Percentiles rank a stretch among this genome's conserved stretches.
phyloP scores from a whole-genome alignment of 1,140 invertebrate species.

The Laupala kohalensis region DNA sequence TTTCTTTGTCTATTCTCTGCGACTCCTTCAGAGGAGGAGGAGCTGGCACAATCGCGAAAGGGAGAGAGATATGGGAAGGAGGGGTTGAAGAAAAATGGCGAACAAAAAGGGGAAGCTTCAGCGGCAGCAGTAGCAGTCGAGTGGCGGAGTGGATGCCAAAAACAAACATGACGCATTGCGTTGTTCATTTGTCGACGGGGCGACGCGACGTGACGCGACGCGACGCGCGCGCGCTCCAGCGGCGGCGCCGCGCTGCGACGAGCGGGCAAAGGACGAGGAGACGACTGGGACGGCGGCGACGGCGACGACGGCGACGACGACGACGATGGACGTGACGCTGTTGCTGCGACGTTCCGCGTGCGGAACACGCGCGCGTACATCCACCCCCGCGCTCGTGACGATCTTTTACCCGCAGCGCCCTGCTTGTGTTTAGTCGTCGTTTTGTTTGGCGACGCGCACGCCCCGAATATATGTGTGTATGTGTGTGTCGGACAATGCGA shows the following conservation, averaged over 20 bases:
- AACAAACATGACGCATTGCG: neutral
- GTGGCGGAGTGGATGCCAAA: neutral
- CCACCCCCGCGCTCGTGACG: no score
- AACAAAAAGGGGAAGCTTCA: neutral
- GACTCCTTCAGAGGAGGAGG: neutral
- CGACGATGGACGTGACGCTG: no score
- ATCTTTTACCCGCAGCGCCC: neutral
- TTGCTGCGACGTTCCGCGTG: no score
- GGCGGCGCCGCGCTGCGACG: neutral
- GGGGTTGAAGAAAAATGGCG: no score
- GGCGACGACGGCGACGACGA: neutral
- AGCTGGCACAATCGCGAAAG: neutral
- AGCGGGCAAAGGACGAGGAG: no score
- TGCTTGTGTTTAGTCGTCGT: no score
- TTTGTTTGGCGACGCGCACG: no score
- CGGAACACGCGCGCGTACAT: no score
- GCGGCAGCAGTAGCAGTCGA: neutral
- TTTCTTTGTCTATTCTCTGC: no score
- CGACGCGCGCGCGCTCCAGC: neutral
- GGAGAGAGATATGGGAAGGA: neutral
- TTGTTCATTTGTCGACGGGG: neutral
- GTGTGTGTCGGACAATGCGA: no score
- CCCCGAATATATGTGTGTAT: no score
- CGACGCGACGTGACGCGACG: no score
- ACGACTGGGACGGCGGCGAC: neutral